Evolutionary conservation across 2,113 vertebrate genomes (phyloP).

Genomic region (Sapayoa aenigma): DNA sequence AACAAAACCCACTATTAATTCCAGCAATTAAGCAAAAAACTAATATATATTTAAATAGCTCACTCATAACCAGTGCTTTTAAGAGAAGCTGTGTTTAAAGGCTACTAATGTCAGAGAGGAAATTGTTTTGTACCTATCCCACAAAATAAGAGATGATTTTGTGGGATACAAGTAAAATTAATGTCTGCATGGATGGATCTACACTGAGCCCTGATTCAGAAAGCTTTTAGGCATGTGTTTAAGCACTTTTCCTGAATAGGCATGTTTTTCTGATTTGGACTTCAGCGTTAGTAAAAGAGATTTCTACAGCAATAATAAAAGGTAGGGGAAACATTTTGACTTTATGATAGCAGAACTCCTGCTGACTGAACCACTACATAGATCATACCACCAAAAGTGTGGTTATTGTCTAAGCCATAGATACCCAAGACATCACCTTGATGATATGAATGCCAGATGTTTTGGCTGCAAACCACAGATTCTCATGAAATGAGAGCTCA

Average conservation of each 20-base stretch:
- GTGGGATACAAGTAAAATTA: background rate
- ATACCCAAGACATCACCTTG: background rate
- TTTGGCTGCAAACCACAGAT: background rate
- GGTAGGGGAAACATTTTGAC: background rate
- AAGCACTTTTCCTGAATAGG: background rate
- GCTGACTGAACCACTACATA: background rate
- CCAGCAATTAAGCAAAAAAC: background rate
- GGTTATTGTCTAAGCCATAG: background rate
- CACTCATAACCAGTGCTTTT: background rate
- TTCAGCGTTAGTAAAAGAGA: background rate
- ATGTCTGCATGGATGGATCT: background rate
- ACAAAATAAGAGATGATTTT: background rate
- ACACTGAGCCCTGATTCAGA: background rate
- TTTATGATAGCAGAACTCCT: background rate
- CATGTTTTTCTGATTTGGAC: background rate
- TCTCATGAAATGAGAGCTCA: no score
- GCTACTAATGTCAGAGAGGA: background rate
- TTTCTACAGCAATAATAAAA: background rate
- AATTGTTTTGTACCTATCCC: background rate
- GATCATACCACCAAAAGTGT: background rate
- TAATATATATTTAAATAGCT: background rate
- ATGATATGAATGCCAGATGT: background rate
- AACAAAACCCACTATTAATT: background rate
- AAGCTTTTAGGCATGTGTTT: background rate
- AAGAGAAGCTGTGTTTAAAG: background rate